Conservation (phyloP, 1,140 invertebrate species). For the Lerema accius region DNA sequence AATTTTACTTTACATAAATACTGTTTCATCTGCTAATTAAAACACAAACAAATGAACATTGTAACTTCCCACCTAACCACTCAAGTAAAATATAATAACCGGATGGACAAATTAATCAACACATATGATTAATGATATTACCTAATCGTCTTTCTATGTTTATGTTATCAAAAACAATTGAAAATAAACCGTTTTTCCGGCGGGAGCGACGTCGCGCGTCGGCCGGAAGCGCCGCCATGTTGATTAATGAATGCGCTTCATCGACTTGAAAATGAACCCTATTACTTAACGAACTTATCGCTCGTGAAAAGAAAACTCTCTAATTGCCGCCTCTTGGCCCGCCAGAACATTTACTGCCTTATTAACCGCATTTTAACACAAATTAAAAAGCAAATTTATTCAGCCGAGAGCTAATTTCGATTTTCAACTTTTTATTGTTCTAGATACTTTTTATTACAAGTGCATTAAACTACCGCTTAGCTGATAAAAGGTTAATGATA, state of each 20-base stretch:
- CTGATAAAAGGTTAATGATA: not conserved
- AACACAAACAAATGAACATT: not conserved
- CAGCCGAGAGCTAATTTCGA: constrained; percentile 4
- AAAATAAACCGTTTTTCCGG: constrained; percentile 73
- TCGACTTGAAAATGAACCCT: constrained; percentile 76
- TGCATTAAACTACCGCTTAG: not conserved
- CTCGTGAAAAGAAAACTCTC: constrained; percentile 57
- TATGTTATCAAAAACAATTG: constrained; percentile 78
- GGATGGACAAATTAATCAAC: constrained; percentile 51
- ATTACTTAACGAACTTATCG: constrained; percentile 73
- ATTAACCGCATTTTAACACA: constrained; percentile 22
- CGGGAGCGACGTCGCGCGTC: constrained; percentile 50
- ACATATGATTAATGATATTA: constrained; percentile 63
- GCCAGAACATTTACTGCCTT: constrained; percentile 25
- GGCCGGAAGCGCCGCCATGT: constrained; percentile 60
- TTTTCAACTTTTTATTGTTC: not conserved
- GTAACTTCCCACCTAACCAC: not conserved
- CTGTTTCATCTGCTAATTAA: not conserved
- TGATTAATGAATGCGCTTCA: constrained; percentile 74
- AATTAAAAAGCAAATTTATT: constrained; percentile 15
- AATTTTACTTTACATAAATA: too few species aligned
- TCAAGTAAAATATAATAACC: constrained; percentile 17
- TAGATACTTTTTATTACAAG: not conserved
- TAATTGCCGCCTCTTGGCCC: constrained; percentile 64
- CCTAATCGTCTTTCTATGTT: constrained; percentile 66